These are phyloP conservation scores for Diplazon laetatorius DNA, from an alignment of 2,888 invertebrate genomes.

Conservation along the genomic window DNA sequence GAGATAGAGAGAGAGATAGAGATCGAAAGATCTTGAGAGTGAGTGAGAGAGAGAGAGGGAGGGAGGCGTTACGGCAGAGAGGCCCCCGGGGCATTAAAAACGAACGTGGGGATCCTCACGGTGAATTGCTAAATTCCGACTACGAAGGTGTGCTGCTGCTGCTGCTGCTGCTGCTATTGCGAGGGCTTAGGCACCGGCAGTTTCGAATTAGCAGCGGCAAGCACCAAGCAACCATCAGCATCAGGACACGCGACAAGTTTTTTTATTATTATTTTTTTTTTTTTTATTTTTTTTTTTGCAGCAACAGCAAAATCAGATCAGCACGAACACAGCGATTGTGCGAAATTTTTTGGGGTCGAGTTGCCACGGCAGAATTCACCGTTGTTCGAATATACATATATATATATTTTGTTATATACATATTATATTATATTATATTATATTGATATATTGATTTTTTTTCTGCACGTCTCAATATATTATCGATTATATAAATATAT, in stretches of 20 bases:
- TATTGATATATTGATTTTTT: too few relatives aligned
- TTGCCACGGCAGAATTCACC: too few relatives aligned
- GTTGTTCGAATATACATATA: too few relatives aligned
- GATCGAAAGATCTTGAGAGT: constrained; percentile 1
- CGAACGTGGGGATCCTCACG: constrained; percentile 15
- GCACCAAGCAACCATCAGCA: background rate
- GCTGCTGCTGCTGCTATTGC: background rate
- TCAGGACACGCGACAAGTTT: constrained; percentile 8
- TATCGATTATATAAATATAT: too few relatives aligned
- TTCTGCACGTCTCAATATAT: too few relatives aligned
- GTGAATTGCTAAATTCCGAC: constrained; percentile 25
- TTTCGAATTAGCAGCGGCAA: constrained; percentile 4
- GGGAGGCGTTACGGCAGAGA: constrained; percentile 10
- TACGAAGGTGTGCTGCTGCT: background rate
- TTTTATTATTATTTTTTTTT: background rate
- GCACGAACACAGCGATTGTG: too few relatives aligned
- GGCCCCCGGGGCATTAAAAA: constrained; percentile 26
- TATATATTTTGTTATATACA: too few relatives aligned
- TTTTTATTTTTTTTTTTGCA: too few relatives aligned
- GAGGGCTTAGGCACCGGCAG: background rate
- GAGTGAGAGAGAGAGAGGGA: background rate
- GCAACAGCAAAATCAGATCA: too few relatives aligned
- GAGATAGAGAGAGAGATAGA: too few relatives aligned
- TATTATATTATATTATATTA: background rate
- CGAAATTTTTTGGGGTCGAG: too few relatives aligned